Conservation (phyloP, 2,888 invertebrate species). For the Acleris holmiana region DNA sequence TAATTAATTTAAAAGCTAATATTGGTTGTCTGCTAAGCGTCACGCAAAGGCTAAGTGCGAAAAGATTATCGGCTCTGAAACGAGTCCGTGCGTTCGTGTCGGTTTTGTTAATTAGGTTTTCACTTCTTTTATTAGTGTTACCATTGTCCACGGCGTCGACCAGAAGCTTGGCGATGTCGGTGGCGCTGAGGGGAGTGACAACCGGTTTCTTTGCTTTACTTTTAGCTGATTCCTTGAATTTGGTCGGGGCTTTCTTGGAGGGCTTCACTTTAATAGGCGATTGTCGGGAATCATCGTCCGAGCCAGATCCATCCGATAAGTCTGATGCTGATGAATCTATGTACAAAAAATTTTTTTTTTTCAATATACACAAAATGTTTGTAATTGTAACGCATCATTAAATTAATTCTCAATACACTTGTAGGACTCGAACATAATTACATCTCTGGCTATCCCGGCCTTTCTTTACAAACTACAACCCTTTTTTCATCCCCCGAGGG, state of each 20-base stretch:
- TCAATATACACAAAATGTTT: background rate
- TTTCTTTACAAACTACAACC: too few species aligned
- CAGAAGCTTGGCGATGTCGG: conserved; percentile 70
- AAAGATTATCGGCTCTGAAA: too few species aligned
- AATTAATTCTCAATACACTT: too few species aligned
- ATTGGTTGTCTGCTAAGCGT: too few species aligned
- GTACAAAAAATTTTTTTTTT: background rate
- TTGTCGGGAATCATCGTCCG: conserved; percentile 49
- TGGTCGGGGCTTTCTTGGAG: conserved; percentile 42
- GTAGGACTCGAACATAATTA: too few species aligned
- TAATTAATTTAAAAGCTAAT: too few species aligned
- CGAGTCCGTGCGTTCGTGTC: too few species aligned
- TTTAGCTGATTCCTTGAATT: conserved; percentile 43
- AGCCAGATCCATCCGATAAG: conserved; percentile 54
- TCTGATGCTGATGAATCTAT: conserved; percentile 57
- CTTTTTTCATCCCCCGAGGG: too few species aligned
- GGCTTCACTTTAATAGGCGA: conserved; percentile 50
- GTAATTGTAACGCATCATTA: background rate
- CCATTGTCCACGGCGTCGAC: conserved; percentile 73
- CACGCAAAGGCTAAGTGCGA: too few species aligned
- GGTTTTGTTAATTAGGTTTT: too few species aligned
- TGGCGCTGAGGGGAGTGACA: conserved; percentile 65
- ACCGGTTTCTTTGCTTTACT: conserved; percentile 46
- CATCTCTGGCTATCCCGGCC: too few species aligned
- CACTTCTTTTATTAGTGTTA: conserved; percentile 43